These are phyloP conservation scores for Sternotherus odoratus DNA, from an alignment of 2,797 vertebrate genomes.

Conservation along the genomic window DNA sequence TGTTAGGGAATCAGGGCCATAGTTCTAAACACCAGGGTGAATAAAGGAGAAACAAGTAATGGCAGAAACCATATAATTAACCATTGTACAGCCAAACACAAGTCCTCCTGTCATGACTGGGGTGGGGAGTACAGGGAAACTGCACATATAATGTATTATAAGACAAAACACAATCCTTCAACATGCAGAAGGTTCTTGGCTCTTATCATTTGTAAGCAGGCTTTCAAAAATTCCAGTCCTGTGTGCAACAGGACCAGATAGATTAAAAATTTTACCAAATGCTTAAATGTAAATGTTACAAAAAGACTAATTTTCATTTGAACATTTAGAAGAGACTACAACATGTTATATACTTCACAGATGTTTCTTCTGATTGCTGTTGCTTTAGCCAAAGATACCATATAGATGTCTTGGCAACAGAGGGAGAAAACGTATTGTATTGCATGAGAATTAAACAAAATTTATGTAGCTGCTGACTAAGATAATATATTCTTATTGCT, in stretches of 20 bases:
- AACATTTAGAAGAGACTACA: neutral
- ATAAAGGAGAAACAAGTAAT: neutral
- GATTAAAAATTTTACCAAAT: conserved; percentile 37
- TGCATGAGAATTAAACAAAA: conserved; percentile 74
- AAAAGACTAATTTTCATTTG: conserved; percentile 31
- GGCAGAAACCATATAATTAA: neutral
- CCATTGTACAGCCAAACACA: neutral
- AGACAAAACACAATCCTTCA: neutral
- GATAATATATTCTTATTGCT: conserved; percentile 68
- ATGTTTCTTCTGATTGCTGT: conserved; percentile 10
- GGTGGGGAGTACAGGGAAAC: neutral
- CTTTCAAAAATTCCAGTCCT: neutral
- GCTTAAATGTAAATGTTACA: neutral
- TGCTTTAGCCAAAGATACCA: conserved; percentile 60
- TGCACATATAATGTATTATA: neutral
- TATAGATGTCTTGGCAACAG: conserved; percentile 71
- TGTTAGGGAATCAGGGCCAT: neutral
- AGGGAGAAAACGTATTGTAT: conserved; percentile 62
- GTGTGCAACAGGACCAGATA: neutral
- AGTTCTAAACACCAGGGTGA: neutral
- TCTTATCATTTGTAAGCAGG: neutral
- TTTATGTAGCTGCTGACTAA: conserved; percentile 64
- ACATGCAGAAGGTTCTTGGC: neutral
- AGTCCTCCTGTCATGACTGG: conserved; percentile 5
- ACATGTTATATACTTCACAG: neutral